Base-by-base conservation (phyloP, 2,888 invertebrate genomes). In the Mellilla xanthometata region DNA sequence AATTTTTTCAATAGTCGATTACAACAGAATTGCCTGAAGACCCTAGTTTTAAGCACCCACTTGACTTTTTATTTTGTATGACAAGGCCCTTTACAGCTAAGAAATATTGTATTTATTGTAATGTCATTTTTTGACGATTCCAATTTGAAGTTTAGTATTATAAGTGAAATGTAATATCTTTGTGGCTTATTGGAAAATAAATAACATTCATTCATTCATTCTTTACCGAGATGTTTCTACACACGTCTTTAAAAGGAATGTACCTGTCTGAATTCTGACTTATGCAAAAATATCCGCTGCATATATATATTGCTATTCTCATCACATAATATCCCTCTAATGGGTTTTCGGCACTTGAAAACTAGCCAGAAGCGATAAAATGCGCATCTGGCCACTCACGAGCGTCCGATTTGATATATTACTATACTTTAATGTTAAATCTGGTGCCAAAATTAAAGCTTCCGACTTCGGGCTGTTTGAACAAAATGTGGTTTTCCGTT, bases 291-390 rank as follows among this genome's bases (percentile, higher is more conserved):
- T 47, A 44, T 43, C 47, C 41, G 49, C 45, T 54, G 53, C 39
- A 40, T 42, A n/a, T n/a, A n/a, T n/a, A n/a, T n/a, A 2, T 12
- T 23, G 72, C 75, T 79, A 81, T 75, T 76, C 72, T 68, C 71
- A 72, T 70, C 73, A 70, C 72, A 68, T 45, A 78, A 82, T 80
- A 78, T 69, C 64, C 72, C 76, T 72, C 81, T 87, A 87, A 88
- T 88, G 86, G 82, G 62, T 72, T 81, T 81, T 79, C 72, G 65
- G 72, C 84, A 86, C 88, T 88, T 86, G 88, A 88, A 76, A 84
- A 86, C 85, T 86, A 81, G 84, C 84, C 85, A 83, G 81, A 77
- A 79, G 72, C 74, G 85, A 87, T 86, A 85, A 83, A 80, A 70
- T 64, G 72, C 66, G 70, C 86, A 80, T 88, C 87, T 88, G 87